Evolutionary conservation across 2,888 invertebrate species (phyloP), one percentile per base, ranked within the genome.

Genomic region (Xestia ashworthii): DNA sequence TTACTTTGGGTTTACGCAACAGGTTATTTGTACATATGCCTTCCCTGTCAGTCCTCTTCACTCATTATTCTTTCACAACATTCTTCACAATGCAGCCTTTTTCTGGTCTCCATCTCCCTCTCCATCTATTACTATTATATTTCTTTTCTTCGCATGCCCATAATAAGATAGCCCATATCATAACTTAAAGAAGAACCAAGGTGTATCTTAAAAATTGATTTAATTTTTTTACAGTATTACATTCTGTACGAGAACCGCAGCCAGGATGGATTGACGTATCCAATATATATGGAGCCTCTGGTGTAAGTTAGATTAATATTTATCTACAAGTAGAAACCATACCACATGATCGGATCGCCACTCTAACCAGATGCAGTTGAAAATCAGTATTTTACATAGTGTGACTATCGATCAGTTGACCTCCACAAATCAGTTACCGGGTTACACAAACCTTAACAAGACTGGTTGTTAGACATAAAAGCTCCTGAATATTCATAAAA

Each of bases 211-310:
- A 55, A 1, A 4, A 55, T 12, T 55, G 11, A 11, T n/a, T n/a
- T n/a, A 55, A n/a, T n/a, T 1, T 46, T 68, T 25, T 79, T 79
- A 3, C 62, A 79, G 79, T 79, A 0, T 11, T 72, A 0, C 0
- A 58, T 44, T 60, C 79, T 41, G 9, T 12, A 14, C 44, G 19
- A 22, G 79, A 79, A 62, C 79, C 79, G 5, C 38, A 53, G 5
- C 79, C 79, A 32, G 80, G 62, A 5, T 79, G 80, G 79, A 14
- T 68, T 5, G 79, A 79, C 64, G 9, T 9, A 25, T 79, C 80
- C 5, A 41, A 0, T 48, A 0, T 79, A 1, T 72, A 64, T 44
- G 80, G 79, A 5, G 53, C 48, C 1, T 62, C 71, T n/a, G 72
- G 80, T 22, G 79, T 79, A 72, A 79, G 79, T 64, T 14, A 58